Percentiles rank a stretch among this genome's conserved stretches.
phyloP scores from a whole-genome alignment of 2,113 vertebrate genomes.

The Neopipo cinnamomea region DNA sequence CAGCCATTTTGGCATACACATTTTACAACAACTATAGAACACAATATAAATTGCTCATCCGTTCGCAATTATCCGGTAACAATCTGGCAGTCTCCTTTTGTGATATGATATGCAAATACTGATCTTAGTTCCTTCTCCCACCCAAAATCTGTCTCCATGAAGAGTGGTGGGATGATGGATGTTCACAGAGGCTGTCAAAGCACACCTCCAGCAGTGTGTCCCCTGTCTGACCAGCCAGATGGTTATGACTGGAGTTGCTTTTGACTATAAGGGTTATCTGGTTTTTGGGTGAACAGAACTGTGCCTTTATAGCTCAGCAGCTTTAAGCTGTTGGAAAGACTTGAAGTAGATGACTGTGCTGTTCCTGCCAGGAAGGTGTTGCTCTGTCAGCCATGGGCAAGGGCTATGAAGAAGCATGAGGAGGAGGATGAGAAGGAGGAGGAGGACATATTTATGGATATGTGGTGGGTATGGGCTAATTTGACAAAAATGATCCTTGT shows the following conservation, averaged over 20 bases:
- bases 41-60: no score
- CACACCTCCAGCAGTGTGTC: rapidly evolving
- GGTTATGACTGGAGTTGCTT: background rate
- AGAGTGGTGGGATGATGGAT: background rate
- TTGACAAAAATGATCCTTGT: background rate
- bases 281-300: background rate
- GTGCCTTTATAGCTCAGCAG: background rate
- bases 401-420: background rate
- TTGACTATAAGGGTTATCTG: background rate
- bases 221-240: background rate
- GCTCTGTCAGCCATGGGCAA: background rate
- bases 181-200: background rate
- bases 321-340: background rate
- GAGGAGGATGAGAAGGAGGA: background rate
- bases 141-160: background rate
- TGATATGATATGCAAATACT: background rate
- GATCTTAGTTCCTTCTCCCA: background rate
- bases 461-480: background rate
- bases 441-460: rapidly evolving
- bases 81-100: background rate
- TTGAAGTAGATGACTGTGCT: background rate
- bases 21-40: no score
- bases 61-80: no score
- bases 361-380: background rate
- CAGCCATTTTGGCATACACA: no score